phyloP scores from a whole-genome alignment of 2,888 invertebrate species.

The Ernsta delagoae region DNA sequence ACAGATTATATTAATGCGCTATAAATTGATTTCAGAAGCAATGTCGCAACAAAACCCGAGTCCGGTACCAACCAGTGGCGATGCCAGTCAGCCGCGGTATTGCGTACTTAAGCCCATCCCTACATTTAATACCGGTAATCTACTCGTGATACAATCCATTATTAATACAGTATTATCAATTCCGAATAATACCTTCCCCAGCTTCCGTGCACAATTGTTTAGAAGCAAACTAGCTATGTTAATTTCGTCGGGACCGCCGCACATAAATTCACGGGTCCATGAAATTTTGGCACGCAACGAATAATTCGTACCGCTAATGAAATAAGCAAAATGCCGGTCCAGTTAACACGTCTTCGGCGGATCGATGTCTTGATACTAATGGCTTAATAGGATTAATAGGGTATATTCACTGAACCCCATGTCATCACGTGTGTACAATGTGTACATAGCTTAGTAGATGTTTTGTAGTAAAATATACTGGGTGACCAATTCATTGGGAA shows the following conservation, averaged over 20 bases:
- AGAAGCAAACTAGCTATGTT: constrained; percentile 42
- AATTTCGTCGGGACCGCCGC: constrained; percentile 44
- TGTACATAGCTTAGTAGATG: too few relatives aligned
- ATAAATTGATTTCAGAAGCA: constrained; percentile 17
- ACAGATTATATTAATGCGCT: background rate
- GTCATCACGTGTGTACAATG: too few relatives aligned
- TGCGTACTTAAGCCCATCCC: constrained; percentile 23
- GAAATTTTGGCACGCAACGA: constrained; percentile 53
- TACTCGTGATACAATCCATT: constrained; percentile 31
- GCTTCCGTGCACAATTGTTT: constrained; percentile 40
- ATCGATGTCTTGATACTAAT: constrained; percentile 17
- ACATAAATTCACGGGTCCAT: constrained; percentile 51
- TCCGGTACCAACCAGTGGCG: background rate
- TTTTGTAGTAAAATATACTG: too few relatives aligned
- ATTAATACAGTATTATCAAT: constrained; percentile 43
- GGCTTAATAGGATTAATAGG: too few relatives aligned
- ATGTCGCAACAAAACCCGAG: constrained; percentile 2
- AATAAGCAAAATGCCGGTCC: constrained; percentile 50
- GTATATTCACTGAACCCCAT: too few relatives aligned
- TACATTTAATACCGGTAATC: constrained; percentile 24
- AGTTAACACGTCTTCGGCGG: constrained; percentile 30
- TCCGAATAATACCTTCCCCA: constrained; percentile 43
- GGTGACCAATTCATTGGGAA: too few relatives aligned
- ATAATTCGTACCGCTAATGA: constrained; percentile 49
- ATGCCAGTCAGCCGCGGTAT: constrained; percentile 22